Base-by-base conservation (phyloP, 1,140 invertebrate genomes). In the Lasioglossum baleicum region DNA sequence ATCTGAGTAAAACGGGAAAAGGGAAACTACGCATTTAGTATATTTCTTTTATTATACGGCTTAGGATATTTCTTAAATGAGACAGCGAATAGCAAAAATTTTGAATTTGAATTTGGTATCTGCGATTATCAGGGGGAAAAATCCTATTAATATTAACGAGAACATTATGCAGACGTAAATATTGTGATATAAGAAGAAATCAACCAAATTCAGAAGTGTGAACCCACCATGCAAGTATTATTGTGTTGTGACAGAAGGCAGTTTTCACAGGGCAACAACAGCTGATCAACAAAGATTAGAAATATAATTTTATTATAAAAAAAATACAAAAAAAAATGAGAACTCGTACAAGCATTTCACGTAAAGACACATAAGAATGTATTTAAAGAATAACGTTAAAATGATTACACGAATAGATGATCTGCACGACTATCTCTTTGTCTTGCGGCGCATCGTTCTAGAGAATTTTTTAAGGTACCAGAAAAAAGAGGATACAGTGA, bases 211-310 rank as follows among this genome's bases (percentile, higher is more conserved):
- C 84, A 87, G 86, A 90, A 83, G 88, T 84, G 87, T 90, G 87
- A 92, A 90, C 88, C 87, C 90, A 91, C 91, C 91, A 91, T 89
- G 90, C 91, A 92, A 93, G 92, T 93, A 93, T 93, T 93, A 92
- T 91, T 92, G 90, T 92, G 91, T 93, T 93, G 91, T 92, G 91
- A 92, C 91, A 93, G 91, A 93, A 93, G 92, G 92, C 91, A 93
- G 91, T 92, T 92, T 93, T 93, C 92, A 93, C 91, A 90, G 92
- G 91, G 91, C 92, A 93, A 93, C 92, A 93, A 93, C 88, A 92
- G 89, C 90, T 91, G 84, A 92, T 93, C 88, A 88, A 92, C 86
- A 90, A 92, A 88, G 89, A 90, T 92, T 89, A 91, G 87, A 87
- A 90, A 88, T 89, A 88, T 91, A 92, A 91, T 90, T 92, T 91